A percentile compares a stretch with the other conserved stretches of the same genome.
These are phyloP conservation scores for Hystrix cristata DNA, from an alignment of 2,113 vertebrate genomes.

Conservation along the genomic window DNA sequence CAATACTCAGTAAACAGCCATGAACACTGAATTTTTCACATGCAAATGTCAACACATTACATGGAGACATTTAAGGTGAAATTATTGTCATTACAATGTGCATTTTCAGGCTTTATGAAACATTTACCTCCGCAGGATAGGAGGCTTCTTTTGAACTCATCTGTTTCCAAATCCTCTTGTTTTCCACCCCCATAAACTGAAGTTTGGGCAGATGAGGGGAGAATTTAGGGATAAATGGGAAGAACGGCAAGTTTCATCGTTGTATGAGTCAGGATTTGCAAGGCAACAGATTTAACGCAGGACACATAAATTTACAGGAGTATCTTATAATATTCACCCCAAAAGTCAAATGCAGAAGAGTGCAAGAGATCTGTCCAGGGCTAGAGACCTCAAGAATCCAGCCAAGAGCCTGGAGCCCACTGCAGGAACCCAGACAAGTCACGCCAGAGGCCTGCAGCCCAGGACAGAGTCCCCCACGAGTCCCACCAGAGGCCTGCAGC, in stretches of 20 bases:
- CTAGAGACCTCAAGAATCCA: too few species aligned
- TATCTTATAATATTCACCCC: too few species aligned
- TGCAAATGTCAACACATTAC: background rate
- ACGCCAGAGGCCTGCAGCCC: too few species aligned
- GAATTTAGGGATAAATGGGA: background rate
- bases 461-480: too few species aligned
- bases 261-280: too few species aligned
- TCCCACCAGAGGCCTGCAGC: too few species aligned
- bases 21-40: background rate
- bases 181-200: background rate
- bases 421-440: too few species aligned
- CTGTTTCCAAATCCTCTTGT: background rate
- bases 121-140: background rate
- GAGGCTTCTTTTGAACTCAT: background rate
- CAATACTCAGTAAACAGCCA: background rate
- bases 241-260: background rate
- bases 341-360: too few species aligned
- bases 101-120: background rate
- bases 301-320: too few species aligned
- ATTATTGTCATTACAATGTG: background rate
- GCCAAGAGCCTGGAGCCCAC: too few species aligned
- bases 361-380: too few species aligned
- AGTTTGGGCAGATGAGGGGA: background rate
- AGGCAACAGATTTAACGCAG: too few species aligned
- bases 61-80: background rate